phyloP scores from a whole-genome alignment of 2,113 vertebrate genomes.

The Odontophorus gujanensis region DNA sequence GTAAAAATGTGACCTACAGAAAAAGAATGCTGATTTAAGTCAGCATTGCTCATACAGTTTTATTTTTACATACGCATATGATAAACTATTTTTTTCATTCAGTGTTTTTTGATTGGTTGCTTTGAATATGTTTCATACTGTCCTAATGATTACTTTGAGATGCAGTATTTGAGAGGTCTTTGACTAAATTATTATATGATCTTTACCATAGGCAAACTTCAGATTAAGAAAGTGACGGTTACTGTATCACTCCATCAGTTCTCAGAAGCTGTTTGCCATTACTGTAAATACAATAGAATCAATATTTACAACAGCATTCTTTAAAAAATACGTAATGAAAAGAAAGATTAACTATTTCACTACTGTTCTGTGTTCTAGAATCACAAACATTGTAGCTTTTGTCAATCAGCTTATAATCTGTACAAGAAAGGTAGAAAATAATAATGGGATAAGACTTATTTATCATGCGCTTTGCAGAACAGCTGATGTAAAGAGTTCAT shows the following conservation, averaged over 20 bases:
- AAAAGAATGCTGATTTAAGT: slow-evolving; percentile 47
- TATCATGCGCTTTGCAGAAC: background rate
- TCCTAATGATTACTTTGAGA: slow-evolving; percentile 82
- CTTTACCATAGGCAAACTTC: slow-evolving; percentile 72
- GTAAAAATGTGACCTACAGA: slow-evolving; percentile 49
- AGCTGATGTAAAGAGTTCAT: slow-evolving; percentile 20
- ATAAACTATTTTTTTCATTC: slow-evolving; percentile 43
- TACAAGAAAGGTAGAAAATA: background rate
- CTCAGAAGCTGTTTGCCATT: slow-evolving; percentile 7
- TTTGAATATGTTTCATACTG: slow-evolving; percentile 71
- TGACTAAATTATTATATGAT: slow-evolving; percentile 72
- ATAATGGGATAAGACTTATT: slow-evolving; percentile 17
- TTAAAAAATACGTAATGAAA: background rate
- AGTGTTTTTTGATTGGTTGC: slow-evolving; percentile 42
- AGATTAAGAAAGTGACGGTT: slow-evolving; percentile 77
- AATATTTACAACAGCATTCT: background rate
- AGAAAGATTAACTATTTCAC: background rate
- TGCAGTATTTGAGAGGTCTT: slow-evolving; percentile 63
- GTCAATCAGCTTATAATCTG: background rate
- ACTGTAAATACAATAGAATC: background rate
- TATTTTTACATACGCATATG: slow-evolving; percentile 35
- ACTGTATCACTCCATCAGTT: slow-evolving; percentile 28
- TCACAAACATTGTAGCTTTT: slow-evolving; percentile 10
- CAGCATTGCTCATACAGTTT: slow-evolving; percentile 33
- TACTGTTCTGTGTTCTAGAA: background rate